Conservation (phyloP, 2,113 vertebrate species). For the Uria lomvia region DNA sequence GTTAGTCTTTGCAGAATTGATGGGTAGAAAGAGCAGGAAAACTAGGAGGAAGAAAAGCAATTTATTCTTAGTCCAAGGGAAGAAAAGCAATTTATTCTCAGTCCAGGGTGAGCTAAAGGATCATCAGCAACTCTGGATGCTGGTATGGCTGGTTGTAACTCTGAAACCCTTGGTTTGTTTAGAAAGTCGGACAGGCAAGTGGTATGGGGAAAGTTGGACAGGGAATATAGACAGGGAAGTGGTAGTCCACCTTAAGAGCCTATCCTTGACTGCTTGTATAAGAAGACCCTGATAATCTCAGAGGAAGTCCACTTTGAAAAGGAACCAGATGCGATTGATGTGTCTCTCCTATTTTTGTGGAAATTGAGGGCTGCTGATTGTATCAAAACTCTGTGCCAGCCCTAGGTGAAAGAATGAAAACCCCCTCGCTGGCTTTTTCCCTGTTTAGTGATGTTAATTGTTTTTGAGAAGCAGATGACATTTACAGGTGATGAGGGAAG, state of each 20-base stretch:
- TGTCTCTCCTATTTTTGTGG: not conserved
- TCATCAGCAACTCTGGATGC: not conserved
- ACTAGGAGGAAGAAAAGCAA: not conserved
- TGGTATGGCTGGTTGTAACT: not conserved
- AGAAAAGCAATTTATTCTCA: not conserved
- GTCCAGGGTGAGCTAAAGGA: not conserved
- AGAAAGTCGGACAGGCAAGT: not conserved
- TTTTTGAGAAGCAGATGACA: conserved; percentile 6
- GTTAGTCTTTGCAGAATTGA: not conserved
- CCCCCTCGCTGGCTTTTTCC: not conserved
- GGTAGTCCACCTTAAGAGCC: not conserved
- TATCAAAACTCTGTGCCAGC: not conserved
- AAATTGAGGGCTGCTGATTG: not conserved
- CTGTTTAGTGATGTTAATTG: not conserved
- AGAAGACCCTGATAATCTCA: not conserved
- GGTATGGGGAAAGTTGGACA: not conserved
- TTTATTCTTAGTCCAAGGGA: not conserved
- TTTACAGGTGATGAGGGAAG: not conserved
- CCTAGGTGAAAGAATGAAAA: not conserved
- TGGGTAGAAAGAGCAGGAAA: not conserved
- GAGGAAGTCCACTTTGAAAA: not conserved
- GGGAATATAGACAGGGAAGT: not conserved
- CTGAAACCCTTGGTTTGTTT: not conserved
- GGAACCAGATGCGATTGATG: not conserved
- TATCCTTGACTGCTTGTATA: not conserved